Evolutionary conservation across 2,113 vertebrate species (phyloP).

Genomic region (Picathartes gymnocephalus): DNA sequence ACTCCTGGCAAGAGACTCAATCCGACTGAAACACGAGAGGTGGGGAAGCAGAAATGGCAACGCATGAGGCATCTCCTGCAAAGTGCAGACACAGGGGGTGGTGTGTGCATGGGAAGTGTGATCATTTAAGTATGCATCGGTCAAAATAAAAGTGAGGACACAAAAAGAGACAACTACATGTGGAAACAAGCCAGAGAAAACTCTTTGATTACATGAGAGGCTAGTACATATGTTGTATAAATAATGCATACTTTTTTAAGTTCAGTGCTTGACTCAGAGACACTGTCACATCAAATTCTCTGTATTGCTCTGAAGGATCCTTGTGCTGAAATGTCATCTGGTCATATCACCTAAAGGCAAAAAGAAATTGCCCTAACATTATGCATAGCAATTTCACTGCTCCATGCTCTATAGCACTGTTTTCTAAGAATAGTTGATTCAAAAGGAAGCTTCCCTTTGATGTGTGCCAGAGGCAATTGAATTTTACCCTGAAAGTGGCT

Average conservation of each 20-base stretch:
- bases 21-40: neutral
- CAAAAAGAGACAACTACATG: neutral
- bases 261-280: constrained; percentile 14
- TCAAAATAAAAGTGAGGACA: constrained; percentile 1
- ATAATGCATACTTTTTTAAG: neutral
- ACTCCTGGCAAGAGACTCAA: neutral
- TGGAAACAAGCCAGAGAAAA: neutral
- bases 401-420: neutral
- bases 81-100: neutral
- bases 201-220: neutral
- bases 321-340: constrained; percentile 55
- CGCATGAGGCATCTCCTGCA: neutral
- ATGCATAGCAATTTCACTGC: constrained; percentile 18
- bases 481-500: constrained; percentile 23
- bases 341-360: constrained; percentile 29
- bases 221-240: neutral
- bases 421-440: constrained; percentile 45
- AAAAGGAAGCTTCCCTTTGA: neutral
- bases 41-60: neutral
- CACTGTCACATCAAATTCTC: constrained; percentile 50
- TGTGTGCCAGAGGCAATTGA: constrained; percentile 1
- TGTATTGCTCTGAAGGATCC: constrained; percentile 34
- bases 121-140: neutral
- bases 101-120: neutral
- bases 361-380: constrained; percentile 36